phyloP scores from a whole-genome alignment of 2,113 vertebrate species.

The Gambusia affinis region DNA sequence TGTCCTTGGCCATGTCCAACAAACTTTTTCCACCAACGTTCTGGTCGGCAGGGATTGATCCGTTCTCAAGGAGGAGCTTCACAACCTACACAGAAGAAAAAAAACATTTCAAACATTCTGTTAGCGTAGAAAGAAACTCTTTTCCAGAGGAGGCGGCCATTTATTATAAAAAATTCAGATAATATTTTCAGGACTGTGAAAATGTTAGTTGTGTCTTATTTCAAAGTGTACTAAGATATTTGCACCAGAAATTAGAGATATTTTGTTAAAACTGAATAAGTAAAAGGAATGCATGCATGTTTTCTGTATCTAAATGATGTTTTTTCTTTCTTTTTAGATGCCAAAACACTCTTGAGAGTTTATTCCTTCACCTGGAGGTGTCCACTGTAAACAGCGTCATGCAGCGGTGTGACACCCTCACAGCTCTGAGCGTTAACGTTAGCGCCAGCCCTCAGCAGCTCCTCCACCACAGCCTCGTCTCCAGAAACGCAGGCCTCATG shows the following conservation, averaged over 20 bases:
- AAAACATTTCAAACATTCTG: background rate
- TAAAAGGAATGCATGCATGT: no score
- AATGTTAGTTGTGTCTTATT: no score
- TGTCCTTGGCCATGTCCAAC: slow-evolving; percentile 72
- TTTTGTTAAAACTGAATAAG: no score
- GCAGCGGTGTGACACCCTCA: slow-evolving; percentile 82
- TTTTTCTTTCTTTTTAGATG: background rate
- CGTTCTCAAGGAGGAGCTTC: slow-evolving; percentile 81
- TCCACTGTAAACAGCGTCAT: slow-evolving; percentile 78
- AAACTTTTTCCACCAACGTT: slow-evolving; percentile 71
- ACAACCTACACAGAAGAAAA: slow-evolving; percentile 76
- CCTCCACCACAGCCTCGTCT: slow-evolving; percentile 72
- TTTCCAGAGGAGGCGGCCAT: fast-evolving
- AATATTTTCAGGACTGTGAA: no score
- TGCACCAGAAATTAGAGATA: no score
- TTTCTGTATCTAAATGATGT: no score
- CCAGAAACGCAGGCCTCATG: slow-evolving; percentile 82
- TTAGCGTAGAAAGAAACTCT: background rate
- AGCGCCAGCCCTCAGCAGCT: slow-evolving; percentile 85
- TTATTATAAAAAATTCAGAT: no score
- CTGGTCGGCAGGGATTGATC: slow-evolving; percentile 79
- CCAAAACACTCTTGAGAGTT: background rate
- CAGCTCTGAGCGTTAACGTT: slow-evolving; percentile 76
- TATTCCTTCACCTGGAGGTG: slow-evolving; percentile 80
- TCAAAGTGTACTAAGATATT: no score